phyloP scores from a whole-genome alignment of 1,140 invertebrate species.

The Drosophila pallidifrons region DNA sequence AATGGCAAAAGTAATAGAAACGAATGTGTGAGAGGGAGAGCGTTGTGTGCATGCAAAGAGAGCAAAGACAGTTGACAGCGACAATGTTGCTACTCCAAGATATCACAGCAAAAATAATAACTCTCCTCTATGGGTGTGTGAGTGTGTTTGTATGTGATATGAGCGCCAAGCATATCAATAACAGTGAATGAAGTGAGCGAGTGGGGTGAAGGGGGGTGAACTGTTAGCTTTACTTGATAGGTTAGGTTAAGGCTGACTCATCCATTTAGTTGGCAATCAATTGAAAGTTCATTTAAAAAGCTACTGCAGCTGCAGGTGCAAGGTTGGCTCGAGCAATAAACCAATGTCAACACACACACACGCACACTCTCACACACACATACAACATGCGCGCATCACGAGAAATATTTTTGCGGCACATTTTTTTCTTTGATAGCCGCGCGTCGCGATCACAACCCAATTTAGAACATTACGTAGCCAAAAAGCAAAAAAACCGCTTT shows the following conservation, averaged over 20 bases:
- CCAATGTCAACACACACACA: conserved; percentile 21
- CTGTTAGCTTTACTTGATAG: background rate
- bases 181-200: conserved; percentile 3
- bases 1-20: conserved; percentile 45
- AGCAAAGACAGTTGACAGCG: conserved; percentile 48
- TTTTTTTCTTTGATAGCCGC: conserved; percentile 12
- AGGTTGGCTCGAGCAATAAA: conserved; percentile 30
- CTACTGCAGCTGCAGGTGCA: conserved; percentile 41
- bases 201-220: background rate
- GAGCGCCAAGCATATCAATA: conserved; percentile 39
- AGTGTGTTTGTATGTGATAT: conserved; percentile 20
- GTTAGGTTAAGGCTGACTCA: conserved; percentile 36
- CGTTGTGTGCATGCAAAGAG: background rate
- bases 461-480: conserved; percentile 71
- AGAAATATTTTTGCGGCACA: conserved; percentile 13
- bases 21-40: conserved; percentile 1
- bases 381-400: background rate
- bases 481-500: conserved; percentile 30
- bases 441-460: conserved; percentile 53
- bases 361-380: background rate
- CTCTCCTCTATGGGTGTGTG: conserved; percentile 9
- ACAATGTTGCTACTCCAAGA: conserved; percentile 49
- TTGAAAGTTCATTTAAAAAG: conserved; percentile 31
- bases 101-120: conserved; percentile 64
- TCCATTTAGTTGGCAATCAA: conserved; percentile 22